Conservation (phyloP, 2,113 vertebrate species). For the Calidris pygmaea region DNA sequence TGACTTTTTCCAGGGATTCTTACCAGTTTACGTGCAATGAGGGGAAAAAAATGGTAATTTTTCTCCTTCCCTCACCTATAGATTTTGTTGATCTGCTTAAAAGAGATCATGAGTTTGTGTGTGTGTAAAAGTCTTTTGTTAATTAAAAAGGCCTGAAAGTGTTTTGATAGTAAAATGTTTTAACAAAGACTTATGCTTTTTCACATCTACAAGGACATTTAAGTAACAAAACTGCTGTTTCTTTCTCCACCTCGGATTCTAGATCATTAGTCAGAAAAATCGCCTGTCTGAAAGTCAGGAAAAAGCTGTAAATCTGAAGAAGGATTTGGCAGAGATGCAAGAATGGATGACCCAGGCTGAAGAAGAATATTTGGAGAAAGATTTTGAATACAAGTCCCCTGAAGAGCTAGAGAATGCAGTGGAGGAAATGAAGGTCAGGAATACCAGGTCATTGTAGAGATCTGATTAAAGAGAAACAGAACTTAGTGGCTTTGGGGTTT, state of each 20-base stretch:
- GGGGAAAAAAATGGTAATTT: neutral
- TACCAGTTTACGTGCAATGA: neutral
- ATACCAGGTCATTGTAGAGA: neutral
- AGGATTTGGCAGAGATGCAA: constrained; percentile 97
- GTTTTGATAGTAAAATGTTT: neutral
- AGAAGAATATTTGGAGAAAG: constrained; percentile 94
- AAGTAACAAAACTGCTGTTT: neutral
- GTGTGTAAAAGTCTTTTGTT: accelerated
- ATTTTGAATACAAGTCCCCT: constrained; percentile 96
- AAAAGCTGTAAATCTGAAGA: constrained; percentile 90
- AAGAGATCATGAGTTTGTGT: neutral
- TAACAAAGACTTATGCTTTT: neutral
- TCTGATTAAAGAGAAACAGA: neutral
- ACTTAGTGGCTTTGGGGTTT: neutral
- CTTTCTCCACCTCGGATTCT: constrained; percentile 43
- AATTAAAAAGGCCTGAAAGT: neutral
- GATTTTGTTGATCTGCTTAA: neutral
- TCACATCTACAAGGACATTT: neutral
- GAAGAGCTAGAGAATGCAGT: constrained; percentile 91
- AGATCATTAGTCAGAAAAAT: constrained; percentile 88
- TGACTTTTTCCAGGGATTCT: neutral
- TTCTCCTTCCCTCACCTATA: neutral
- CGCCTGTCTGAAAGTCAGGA: constrained; percentile 87
- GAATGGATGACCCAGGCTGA: constrained; percentile 97
- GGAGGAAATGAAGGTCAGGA: constrained; percentile 94